Evolutionary conservation across 2,888 invertebrate species (phyloP).

Genomic region (Andricus quercusramuli): DNA sequence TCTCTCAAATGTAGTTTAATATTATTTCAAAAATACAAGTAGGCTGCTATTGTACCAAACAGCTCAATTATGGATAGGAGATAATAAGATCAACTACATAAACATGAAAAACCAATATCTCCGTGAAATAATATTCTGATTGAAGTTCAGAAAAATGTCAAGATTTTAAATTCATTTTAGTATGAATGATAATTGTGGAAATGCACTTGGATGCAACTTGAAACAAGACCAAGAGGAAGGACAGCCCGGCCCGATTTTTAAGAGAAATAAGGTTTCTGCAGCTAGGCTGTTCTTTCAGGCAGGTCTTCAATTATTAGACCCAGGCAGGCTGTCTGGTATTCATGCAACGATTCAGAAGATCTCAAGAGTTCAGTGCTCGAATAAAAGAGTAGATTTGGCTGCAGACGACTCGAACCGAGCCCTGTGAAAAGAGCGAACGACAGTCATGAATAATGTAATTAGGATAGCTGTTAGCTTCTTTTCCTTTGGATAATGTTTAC

Average conservation of each 20-base stretch:
- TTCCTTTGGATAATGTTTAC: constrained; percentile 55
- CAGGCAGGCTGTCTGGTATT: constrained; percentile 15
- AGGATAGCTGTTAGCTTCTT: constrained; percentile 62
- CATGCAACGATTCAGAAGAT: constrained; percentile 37
- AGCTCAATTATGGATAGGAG: too few species aligned
- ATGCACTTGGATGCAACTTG: neutral
- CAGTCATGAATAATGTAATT: constrained; percentile 72
- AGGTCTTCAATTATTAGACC: constrained; percentile 31
- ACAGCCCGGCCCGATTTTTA: neutral
- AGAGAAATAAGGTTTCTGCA: constrained; percentile 4
- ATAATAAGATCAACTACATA: too few species aligned
- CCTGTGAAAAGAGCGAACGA: constrained; percentile 35
- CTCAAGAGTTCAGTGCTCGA: constrained; percentile 32
- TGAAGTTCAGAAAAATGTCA: too few species aligned
- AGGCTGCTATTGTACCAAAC: too few species aligned
- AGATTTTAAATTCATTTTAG: too few species aligned
- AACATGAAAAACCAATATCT: too few species aligned
- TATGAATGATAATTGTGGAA: too few species aligned
- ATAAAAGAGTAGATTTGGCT: constrained; percentile 35
- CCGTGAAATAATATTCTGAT: too few species aligned
- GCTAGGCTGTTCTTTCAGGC: constrained; percentile 37
- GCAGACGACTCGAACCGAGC: constrained; percentile 35
- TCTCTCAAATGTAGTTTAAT: too few species aligned
- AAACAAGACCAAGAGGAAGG: neutral
- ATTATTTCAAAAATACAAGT: too few species aligned